Evolutionary conservation across 2,888 invertebrate genomes (phyloP), one percentile per base, ranked within the genome.

Genomic region (Drosophila macrospina): DNA sequence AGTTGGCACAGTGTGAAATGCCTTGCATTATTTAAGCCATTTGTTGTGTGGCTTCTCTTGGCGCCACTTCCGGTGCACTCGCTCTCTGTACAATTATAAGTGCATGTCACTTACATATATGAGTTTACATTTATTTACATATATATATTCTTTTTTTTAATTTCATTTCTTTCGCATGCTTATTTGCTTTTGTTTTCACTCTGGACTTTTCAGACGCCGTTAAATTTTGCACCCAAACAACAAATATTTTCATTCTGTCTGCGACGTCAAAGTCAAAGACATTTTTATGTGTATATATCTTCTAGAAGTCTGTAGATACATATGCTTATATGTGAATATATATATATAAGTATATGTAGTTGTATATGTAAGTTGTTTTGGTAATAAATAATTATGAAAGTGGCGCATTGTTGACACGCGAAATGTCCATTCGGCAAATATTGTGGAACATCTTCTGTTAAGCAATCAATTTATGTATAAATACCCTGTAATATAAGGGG

Each of bases 211-310:
- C 63, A 62, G 51, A 74, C 67, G 44, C 39, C 62, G 52, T 51
- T 32, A 54, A 74, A 62, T 60, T 48, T 56, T 64, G 51, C 45
- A 10, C 45, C 44, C 61, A 62, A 59, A 72, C 62, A 64, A 72
- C 63, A 13, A 65, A 13, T 57, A 64, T 67, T 69, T 84, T 73
- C 42, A 45, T 28, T 28, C 37, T 36, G 67, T 78, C 71, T 72
- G 80, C 83, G 77, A 37, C 86, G 69, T 77, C 74, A 83, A 83
- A 77, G 80, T 80, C 74, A 77, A 83, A 86, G 76, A 70, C 82
- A 66, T 60, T 44, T 63, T 42, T 61, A 16, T 54, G 37, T 48
- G 51, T 47, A 42, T 57, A 36, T 28, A 47, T 32, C 48, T 39
- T 41, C 6, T 51, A 37, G 20, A 51, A 55, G 30, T 36, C 5